A percentile compares a stretch with the other conserved stretches of the same genome.
Evolutionary conservation across 53 echinoderm and acorn worm genomes (phyloP).

Genomic region (Temnopleurus reevesii): DNA sequence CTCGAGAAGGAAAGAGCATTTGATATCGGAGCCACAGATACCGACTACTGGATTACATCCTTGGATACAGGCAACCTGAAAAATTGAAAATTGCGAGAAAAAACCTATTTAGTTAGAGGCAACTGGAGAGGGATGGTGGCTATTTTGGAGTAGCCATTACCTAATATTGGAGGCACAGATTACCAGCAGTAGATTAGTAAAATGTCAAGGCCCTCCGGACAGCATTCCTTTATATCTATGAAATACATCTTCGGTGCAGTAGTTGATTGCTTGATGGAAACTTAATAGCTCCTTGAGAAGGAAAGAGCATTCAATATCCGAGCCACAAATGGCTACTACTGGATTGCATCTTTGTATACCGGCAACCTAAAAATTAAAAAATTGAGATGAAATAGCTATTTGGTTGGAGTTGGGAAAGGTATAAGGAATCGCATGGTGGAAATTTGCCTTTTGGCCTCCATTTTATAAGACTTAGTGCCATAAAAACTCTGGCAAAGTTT

Average conservation of each 20-base stretch:
- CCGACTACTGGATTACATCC: slow-evolving; percentile 89
- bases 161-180: too few species aligned
- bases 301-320: slow-evolving; percentile 81
- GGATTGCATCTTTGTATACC: slow-evolving; percentile 84
- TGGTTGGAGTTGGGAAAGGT: neutral
- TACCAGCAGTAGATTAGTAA: too few species aligned
- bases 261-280: slow-evolving; percentile 90
- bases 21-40: slow-evolving; percentile 90
- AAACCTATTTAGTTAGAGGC: too few species aligned
- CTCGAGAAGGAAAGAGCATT: slow-evolving; percentile 79
- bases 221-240: slow-evolving; percentile 73
- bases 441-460: neutral
- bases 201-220: slow-evolving; percentile 83
- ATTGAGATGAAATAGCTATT: neutral
- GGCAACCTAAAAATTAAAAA: slow-evolving; percentile 65
- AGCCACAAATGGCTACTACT: slow-evolving; percentile 91
- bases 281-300: slow-evolving; percentile 81
- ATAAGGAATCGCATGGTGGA: neutral
- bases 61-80: slow-evolving; percentile 82
- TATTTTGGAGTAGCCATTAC: too few species aligned
- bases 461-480: neutral
- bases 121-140: too few species aligned
- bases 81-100: neutral
- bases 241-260: slow-evolving; percentile 77
- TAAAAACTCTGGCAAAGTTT: neutral